Evolutionary conservation across 1,140 invertebrate species (phyloP).

Genomic region (Bombus terrestris): DNA sequence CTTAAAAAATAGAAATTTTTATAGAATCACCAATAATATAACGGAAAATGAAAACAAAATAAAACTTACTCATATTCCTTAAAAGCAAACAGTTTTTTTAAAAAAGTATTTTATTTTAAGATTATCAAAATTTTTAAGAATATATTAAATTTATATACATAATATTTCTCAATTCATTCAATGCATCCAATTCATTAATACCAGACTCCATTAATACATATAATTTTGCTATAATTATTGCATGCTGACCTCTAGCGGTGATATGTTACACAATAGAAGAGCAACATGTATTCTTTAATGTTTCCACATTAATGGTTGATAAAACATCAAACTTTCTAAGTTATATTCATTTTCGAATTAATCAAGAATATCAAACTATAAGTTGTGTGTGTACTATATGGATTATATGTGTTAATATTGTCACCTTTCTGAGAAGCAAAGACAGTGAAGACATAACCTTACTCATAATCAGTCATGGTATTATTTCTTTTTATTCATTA

Average conservation of each 20-base stretch:
- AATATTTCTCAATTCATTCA: neutral
- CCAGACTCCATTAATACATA: too few species aligned
- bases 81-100: too few species aligned
- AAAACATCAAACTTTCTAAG: neutral
- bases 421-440: neutral
- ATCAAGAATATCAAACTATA: neutral
- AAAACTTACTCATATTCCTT: too few species aligned
- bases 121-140: too few species aligned
- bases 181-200: neutral
- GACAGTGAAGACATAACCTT: conserved; percentile 7
- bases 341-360: neutral
- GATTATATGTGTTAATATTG: neutral
- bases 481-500: neutral
- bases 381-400: neutral
- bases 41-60: too few species aligned
- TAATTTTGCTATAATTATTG: neutral
- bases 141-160: neutral
- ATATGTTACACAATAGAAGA: neutral
- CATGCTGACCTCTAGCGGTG: conserved; percentile 3
- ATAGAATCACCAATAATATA: too few species aligned
- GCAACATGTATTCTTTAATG: neutral
- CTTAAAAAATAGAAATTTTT: too few species aligned
- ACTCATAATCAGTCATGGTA: conserved; percentile 10
- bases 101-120: too few species aligned
- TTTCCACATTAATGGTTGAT: neutral